Percentiles rank a stretch among this genome's conserved stretches.
These are phyloP conservation scores for Hyposoter dolosus DNA, from an alignment of 2,888 invertebrate species.

Conservation along the genomic window DNA sequence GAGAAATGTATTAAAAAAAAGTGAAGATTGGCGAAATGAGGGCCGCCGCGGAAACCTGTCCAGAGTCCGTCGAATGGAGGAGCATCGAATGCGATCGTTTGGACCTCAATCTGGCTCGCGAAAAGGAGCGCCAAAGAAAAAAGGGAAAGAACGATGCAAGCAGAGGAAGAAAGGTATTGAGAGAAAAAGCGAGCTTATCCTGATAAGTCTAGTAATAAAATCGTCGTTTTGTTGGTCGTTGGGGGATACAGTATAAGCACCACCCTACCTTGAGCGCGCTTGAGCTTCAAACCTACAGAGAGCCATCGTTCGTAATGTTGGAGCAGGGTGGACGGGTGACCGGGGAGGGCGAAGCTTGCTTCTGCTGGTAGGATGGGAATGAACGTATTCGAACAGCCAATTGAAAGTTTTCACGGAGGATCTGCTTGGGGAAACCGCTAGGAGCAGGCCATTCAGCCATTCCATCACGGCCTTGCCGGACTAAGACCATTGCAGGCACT, in stretches of 20 bases:
- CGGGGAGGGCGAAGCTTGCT: slow-evolving; percentile 11
- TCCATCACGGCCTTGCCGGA: slow-evolving; percentile 40
- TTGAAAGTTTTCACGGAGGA: slow-evolving; percentile 64
- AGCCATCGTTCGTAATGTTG: slow-evolving; percentile 43
- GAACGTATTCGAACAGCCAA: slow-evolving; percentile 63
- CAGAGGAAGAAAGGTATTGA: slow-evolving; percentile 57
- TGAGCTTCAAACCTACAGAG: slow-evolving; percentile 40
- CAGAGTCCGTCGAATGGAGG: slow-evolving; percentile 33
- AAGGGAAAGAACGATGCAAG: slow-evolving; percentile 56
- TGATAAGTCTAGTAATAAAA: slow-evolving; percentile 67
- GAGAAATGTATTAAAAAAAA: slow-evolving; percentile 18
- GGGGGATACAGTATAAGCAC: slow-evolving; percentile 61
- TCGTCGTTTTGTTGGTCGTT: slow-evolving; percentile 63
- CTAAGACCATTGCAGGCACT: slow-evolving; percentile 54
- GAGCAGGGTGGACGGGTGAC: background rate
- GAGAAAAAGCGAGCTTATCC: slow-evolving; percentile 68
- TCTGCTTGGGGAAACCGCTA: slow-evolving; percentile 44
- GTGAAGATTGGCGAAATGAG: slow-evolving; percentile 12
- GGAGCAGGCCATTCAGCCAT: slow-evolving; percentile 41
- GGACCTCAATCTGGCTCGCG: slow-evolving; percentile 20
- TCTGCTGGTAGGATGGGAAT: slow-evolving; percentile 46
- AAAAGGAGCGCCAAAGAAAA: slow-evolving; percentile 19
- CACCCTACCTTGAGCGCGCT: slow-evolving; percentile 40
- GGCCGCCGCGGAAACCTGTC: slow-evolving; percentile 36
- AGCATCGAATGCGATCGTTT: slow-evolving; percentile 46